Percentiles rank a stretch among this genome's conserved stretches.
Conservation (phyloP, 2,888 invertebrate species). For the Trichopria drosophilae region DNA sequence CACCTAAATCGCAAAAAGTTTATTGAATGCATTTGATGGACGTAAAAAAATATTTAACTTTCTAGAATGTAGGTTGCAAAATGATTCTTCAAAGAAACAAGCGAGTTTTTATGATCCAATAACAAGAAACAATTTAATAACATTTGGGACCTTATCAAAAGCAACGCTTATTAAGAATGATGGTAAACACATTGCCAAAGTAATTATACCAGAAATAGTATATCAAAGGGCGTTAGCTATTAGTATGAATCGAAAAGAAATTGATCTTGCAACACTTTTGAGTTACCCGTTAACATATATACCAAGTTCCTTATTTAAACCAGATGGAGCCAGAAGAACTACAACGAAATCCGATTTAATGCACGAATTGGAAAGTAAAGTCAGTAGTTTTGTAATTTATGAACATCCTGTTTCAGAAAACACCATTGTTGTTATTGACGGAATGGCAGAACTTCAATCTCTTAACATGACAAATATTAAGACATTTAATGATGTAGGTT, state of each 20-base stretch:
- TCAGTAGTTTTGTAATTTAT: not conserved
- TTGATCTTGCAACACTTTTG: conserved; percentile 2
- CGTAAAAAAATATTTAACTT: not conserved
- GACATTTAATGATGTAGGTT: not conserved
- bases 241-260: not conserved
- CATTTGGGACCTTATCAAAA: not conserved
- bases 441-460: conserved; percentile 6
- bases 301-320: conserved; percentile 1
- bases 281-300: conserved; percentile 2
- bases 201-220: not conserved
- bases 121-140: not conserved
- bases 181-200: conserved; percentile 3
- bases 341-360: conserved; percentile 6
- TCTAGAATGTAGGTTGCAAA: not conserved
- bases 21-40: not conserved
- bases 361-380: conserved; percentile 6
- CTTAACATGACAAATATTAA: not conserved
- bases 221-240: conserved; percentile 12
- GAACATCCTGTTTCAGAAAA: not conserved
- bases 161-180: not conserved
- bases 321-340: conserved; percentile 5
- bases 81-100: not conserved
- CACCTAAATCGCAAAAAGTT: not conserved
- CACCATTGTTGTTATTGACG: conserved; percentile 1
- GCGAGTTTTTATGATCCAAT: not conserved